These are phyloP conservation scores for Drosophila eugracilis DNA, from an alignment of 1,140 invertebrate species.

Conservation along the genomic window DNA sequence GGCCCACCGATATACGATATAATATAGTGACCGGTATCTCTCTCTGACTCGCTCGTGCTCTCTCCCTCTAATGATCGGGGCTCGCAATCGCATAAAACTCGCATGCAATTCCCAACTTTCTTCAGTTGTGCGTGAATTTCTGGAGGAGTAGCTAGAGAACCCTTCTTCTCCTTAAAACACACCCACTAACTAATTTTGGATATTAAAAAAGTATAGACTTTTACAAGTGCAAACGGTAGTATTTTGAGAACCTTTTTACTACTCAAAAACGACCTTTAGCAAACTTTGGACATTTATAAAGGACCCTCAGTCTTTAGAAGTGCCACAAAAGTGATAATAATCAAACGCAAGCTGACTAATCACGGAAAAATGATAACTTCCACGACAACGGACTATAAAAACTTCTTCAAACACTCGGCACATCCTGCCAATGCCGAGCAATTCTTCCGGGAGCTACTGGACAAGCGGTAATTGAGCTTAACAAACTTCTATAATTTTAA, in stretches of 20 bases:
- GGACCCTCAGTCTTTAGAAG: conserved; percentile 1
- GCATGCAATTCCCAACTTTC: conserved; percentile 47
- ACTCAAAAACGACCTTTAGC: neutral
- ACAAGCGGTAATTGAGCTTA: conserved; percentile 58
- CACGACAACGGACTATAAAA: conserved; percentile 69
- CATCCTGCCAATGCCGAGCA: conserved; percentile 80
- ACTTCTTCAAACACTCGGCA: conserved; percentile 75
- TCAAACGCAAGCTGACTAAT: conserved; percentile 23
- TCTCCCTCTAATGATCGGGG: neutral
- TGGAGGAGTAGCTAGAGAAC: conserved; percentile 28
- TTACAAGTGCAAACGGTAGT: neutral
- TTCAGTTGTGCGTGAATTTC: conserved; percentile 63
- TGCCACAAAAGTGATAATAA: conserved; percentile 2
- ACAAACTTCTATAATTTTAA: no score
- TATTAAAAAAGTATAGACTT: neutral
- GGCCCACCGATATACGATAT: conserved; percentile 44
- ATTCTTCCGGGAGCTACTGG: conserved; percentile 69
- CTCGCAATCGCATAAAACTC: conserved; percentile 52
- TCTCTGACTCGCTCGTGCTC: conserved; percentile 10
- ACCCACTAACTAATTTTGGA: neutral
- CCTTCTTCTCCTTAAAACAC: conserved; percentile 1
- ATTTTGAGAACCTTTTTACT: neutral
- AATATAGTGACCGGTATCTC: conserved; percentile 31
- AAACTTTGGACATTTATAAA: neutral
- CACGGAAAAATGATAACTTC: conserved; percentile 72